Evolutionary conservation across 2,888 invertebrate genomes (phyloP).

Genomic region (Cantharis lateralis): DNA sequence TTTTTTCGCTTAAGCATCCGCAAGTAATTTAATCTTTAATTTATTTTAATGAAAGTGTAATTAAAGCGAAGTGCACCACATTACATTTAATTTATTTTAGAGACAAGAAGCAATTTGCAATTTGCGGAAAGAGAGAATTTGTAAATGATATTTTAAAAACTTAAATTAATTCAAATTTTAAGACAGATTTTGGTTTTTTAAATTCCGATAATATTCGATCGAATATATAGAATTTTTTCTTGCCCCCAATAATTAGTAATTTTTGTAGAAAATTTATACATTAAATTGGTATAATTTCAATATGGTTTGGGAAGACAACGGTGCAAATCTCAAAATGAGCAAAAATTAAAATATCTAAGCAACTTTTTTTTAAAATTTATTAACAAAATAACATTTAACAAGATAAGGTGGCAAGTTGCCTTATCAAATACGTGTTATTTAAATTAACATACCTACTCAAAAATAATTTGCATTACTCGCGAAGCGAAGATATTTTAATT

Average conservation of each 20-base stretch:
- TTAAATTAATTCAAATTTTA: neutral
- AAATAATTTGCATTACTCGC: neutral
- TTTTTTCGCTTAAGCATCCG: neutral
- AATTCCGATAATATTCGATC: too few species aligned
- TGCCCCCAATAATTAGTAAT: too few species aligned
- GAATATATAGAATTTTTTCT: too few species aligned
- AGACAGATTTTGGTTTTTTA: too few species aligned
- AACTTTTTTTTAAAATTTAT: neutral
- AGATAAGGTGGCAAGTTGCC: neutral
- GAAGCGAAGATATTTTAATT: neutral
- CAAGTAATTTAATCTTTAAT: neutral
- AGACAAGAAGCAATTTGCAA: neutral
- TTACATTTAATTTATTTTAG: neutral
- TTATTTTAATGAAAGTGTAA: neutral
- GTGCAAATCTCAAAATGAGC: too few species aligned
- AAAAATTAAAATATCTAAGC: too few species aligned
- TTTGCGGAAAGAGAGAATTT: neutral
- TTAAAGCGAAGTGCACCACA: neutral
- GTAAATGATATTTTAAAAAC: neutral
- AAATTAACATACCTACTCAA: conserved; percentile 6
- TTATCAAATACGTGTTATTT: conserved; percentile 1
- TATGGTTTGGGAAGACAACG: too few species aligned
- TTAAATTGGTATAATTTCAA: too few species aligned
- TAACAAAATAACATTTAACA: neutral
- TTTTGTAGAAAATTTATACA: too few species aligned